phyloP scores from a whole-genome alignment of 1,140 invertebrate species.

The Trichogramma pretiosum region DNA sequence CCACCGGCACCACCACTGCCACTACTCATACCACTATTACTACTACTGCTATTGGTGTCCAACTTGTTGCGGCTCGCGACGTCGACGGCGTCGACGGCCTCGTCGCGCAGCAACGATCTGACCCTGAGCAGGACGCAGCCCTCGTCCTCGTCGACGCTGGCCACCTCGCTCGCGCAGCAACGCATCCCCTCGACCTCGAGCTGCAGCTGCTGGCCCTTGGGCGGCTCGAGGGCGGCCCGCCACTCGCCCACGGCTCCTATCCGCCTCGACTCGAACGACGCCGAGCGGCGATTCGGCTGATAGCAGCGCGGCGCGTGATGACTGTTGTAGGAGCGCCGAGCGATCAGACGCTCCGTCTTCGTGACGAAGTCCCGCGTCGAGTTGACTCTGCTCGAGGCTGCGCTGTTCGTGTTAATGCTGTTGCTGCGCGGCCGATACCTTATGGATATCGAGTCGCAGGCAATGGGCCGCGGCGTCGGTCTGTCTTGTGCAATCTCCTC shows the following conservation, averaged over 20 bases:
- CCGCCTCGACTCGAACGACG: constrained; percentile 20
- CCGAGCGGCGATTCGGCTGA: constrained; percentile 13
- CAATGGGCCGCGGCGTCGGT: background rate
- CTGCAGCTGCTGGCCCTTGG: constrained; percentile 1
- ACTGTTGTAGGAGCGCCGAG: constrained; percentile 16
- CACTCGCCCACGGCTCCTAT: constrained; percentile 14
- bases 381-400: background rate
- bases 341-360: constrained; percentile 24
- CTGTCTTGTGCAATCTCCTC: background rate
- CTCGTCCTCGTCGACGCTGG: constrained; percentile 27
- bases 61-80: background rate
- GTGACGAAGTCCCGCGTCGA: constrained; percentile 18
- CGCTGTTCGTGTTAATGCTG: background rate
- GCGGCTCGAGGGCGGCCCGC: constrained; percentile 1
- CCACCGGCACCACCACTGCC: background rate
- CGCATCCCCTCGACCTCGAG: constrained; percentile 12
- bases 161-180: constrained; percentile 17
- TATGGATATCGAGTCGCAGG: background rate
- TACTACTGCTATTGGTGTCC: no score
- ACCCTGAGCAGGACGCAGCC: constrained; percentile 36
- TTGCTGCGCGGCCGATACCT: constrained; percentile 18
- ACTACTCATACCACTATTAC: no score
- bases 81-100: constrained; percentile 11
- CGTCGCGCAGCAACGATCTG: constrained; percentile 29
- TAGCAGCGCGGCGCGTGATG: constrained; percentile 14